Conservation (phyloP, 2,888 invertebrate species). For the Miltochrista miniata region DNA sequence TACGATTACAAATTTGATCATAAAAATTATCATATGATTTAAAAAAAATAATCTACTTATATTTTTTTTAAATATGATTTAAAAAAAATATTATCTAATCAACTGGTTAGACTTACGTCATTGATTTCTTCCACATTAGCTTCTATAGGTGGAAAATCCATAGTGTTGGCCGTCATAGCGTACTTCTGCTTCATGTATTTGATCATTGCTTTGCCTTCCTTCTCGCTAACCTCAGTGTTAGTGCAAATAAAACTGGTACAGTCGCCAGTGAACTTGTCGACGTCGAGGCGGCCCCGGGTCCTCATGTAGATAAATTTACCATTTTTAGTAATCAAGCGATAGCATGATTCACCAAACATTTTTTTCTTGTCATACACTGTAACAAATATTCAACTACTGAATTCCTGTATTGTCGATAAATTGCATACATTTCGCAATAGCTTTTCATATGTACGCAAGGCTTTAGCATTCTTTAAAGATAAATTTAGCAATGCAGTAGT, state of each 20-base stretch:
- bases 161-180: constrained; percentile 78
- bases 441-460: background rate
- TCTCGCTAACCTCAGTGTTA: constrained; percentile 89
- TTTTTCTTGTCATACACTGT: constrained; percentile 90
- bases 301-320: constrained; percentile 92
- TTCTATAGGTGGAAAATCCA: constrained; percentile 18
- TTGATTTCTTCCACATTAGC: constrained; percentile 32
- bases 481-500: background rate
- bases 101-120: too few relatives aligned
- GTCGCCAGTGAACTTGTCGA: constrained; percentile 85
- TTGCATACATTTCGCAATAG: background rate
- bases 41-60: too few relatives aligned
- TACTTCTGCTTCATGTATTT: constrained; percentile 89
- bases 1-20: too few relatives aligned
- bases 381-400: constrained; percentile 9
- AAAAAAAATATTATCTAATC: too few relatives aligned
- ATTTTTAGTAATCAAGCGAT: constrained; percentile 90
- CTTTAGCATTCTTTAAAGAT: background rate
- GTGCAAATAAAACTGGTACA: constrained; percentile 93
- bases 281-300: constrained; percentile 91
- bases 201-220: constrained; percentile 87
- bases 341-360: constrained; percentile 91
- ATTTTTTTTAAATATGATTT: too few relatives aligned
- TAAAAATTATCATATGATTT: too few relatives aligned
- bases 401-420: background rate